A percentile compares a stretch with the other conserved stretches of the same genome.
These are phyloP conservation scores for Hystrix brachyura DNA, from an alignment of 2,113 vertebrate species.

Conservation along the genomic window DNA sequence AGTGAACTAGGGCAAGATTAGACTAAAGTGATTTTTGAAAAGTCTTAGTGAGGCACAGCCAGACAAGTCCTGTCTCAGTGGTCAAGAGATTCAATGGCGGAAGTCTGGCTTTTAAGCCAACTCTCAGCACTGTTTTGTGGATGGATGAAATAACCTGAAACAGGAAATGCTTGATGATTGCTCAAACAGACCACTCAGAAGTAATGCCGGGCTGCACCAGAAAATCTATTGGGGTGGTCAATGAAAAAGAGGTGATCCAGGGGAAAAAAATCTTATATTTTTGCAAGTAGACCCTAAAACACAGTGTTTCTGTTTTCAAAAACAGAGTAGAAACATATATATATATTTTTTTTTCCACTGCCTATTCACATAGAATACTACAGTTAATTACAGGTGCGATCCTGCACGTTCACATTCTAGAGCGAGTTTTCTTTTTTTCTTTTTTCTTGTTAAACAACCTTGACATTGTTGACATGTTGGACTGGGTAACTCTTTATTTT, in stretches of 20 bases:
- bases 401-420: neutral
- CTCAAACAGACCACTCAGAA: neutral
- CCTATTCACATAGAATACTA: neutral
- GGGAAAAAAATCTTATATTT: slow-evolving; percentile 22
- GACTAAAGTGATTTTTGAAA: neutral
- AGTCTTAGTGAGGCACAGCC: neutral
- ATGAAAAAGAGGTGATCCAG: neutral
- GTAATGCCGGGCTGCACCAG: neutral
- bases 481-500: neutral
- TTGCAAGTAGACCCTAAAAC: neutral
- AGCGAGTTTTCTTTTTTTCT: neutral
- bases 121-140: neutral
- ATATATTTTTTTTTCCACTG: too few relatives aligned
- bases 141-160: neutral
- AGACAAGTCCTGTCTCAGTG: neutral
- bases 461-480: neutral
- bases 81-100: neutral
- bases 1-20: neutral
- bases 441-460: neutral
- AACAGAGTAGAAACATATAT: neutral
- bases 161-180: neutral
- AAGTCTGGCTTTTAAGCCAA: neutral
- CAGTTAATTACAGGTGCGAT: neutral
- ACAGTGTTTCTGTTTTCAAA: neutral
- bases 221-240: neutral